Percentiles rank a stretch among this genome's conserved stretches.
Conservation (phyloP, 2,797 vertebrate species). For the Lepilemur septentrionalis region DNA sequence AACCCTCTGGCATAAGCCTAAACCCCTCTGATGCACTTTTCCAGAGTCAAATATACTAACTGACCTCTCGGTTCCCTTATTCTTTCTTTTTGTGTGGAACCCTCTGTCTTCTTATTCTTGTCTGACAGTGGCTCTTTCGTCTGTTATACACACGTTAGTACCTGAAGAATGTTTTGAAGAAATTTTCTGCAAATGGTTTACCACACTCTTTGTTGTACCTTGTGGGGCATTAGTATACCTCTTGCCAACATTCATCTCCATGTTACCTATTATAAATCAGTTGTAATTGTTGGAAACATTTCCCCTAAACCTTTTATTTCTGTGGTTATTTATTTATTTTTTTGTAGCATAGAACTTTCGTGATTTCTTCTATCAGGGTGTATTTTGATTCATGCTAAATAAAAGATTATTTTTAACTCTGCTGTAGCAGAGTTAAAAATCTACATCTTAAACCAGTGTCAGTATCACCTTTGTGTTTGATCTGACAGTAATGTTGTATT, state of each 20-base stretch:
- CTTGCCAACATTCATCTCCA: background rate
- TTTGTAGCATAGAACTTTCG: background rate
- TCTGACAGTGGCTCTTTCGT: background rate
- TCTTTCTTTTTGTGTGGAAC: background rate
- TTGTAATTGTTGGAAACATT: background rate
- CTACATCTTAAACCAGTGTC: background rate
- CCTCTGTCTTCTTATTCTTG: background rate
- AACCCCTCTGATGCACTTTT: background rate
- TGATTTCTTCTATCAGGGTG: background rate
- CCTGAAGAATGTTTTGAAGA: background rate
- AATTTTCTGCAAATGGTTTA: background rate
- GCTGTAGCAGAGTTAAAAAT: background rate
- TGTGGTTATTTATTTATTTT: background rate
- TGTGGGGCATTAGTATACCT: background rate
- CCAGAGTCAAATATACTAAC: background rate
- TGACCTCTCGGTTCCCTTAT: background rate
- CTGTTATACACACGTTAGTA: background rate
- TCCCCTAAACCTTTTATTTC: background rate
- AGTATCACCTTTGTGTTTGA: background rate
- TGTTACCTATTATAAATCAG: background rate
- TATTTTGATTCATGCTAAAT: background rate
- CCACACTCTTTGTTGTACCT: background rate
- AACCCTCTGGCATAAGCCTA: background rate
- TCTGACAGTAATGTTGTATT: background rate
- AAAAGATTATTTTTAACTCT: background rate